Base-by-base conservation (phyloP, 1,140 invertebrate species). In the Carcinoscorpius rotundicauda region DNA sequence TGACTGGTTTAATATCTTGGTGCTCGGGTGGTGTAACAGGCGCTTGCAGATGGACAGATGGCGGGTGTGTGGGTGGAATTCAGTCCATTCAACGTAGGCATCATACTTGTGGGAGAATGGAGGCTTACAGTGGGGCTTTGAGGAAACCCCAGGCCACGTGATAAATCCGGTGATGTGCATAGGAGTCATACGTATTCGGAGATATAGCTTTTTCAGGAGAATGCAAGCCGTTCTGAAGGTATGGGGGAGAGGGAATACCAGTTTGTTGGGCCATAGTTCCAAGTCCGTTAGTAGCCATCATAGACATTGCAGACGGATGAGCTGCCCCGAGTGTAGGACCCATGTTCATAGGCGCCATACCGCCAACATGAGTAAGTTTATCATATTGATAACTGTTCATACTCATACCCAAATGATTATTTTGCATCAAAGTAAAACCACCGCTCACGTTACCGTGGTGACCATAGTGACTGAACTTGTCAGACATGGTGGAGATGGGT, bases 401-500 rank as follows among this genome's bases (percentile, higher is more conserved):
- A 60, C 63, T 64, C 68, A 69, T 69, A 29, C 68, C 65, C 10
- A 66, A 56, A 86, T 76, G 62, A 91, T 91, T 71, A 76, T 93
- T 92, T 75, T 93, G 90, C 84, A 95, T 93, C 60, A 93, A 88
- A 49, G 66, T 58, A 49, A 90, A 89, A 79, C 94, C 94, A 67
- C 86, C 85, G 53, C 83, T 84, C 53, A 58, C 63, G 11, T 65
- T 66, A 71, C 85, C 77, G n/a, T 82, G 80, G 61, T 74, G 72
- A 8, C 71, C 71, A 59, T 73, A 70, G 61, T 76, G 76, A 49
- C 68, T 75, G 72, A 83, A 83, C 72, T 83, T 83, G 72, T 97
- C 93, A 51, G 93, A 95, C 81, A 98, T 94, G 49, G 94, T 97
- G n/a, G 93, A 97, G 72, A 98, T 97, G 63, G 95, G 94, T 63